Evolutionary conservation across 2,888 invertebrate genomes (phyloP).

Genomic region (Hyles lineata): DNA sequence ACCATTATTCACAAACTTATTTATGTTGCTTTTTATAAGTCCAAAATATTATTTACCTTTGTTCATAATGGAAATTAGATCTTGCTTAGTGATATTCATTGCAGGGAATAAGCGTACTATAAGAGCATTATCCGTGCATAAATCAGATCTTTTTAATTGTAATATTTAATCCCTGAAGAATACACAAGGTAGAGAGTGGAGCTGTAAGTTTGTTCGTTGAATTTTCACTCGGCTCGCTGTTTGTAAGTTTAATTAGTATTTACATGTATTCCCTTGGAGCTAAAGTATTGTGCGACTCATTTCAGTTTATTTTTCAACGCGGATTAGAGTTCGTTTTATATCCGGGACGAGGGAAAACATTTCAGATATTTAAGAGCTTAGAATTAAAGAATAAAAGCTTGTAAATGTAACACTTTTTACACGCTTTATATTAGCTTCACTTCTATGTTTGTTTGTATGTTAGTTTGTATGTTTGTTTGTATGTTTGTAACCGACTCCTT

Average conservation of each 20-base stretch:
- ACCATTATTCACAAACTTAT: no score
- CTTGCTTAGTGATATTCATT: no score
- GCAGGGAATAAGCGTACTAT: background rate
- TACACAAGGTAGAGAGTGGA: background rate
- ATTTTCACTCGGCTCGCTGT: background rate
- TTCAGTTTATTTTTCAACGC: conserved; percentile 3
- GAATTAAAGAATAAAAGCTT: no score
- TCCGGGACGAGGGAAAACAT: background rate
- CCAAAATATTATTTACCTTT: no score
- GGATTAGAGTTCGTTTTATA: background rate
- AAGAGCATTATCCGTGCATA: background rate
- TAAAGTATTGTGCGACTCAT: background rate
- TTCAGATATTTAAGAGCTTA: no score
- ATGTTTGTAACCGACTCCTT: no score
- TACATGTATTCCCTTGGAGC: conserved; percentile 16
- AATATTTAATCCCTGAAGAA: background rate
- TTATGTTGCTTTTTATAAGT: no score
- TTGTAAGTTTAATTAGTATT: conserved; percentile 20
- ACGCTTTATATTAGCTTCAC: no score
- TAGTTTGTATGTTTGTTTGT: no score
- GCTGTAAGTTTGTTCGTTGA: conserved; percentile 5
- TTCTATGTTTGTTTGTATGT: no score
- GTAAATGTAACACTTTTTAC: no score
- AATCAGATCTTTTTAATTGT: background rate
- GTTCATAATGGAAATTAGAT: no score